Evolutionary conservation across 2,113 vertebrate species (phyloP).

Genomic region (Etheostoma spectabile): DNA sequence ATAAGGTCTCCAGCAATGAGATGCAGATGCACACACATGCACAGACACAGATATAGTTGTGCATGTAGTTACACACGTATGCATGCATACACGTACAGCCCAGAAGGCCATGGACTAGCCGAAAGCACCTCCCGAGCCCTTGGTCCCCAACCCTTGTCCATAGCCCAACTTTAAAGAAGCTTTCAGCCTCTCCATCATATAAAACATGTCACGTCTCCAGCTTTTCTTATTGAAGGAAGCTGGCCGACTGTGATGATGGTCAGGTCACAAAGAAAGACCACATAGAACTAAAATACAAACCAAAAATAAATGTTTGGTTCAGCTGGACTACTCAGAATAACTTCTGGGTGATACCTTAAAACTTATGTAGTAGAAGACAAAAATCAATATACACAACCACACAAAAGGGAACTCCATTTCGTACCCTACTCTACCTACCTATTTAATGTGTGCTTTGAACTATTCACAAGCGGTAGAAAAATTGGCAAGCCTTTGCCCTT

Average conservation of each 20-base stretch:
- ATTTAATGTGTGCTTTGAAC: not conserved
- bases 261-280: conserved; percentile 23
- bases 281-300: not conserved
- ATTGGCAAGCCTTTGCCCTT: not conserved
- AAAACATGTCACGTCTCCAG: conserved; percentile 8
- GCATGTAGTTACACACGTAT: conserved; percentile 46
- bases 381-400: not conserved
- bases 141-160: conserved; percentile 31
- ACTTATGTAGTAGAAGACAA: not conserved
- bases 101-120: conserved; percentile 38
- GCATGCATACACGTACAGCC: conserved; percentile 27
- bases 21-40: conserved; percentile 72
- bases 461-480: not conserved
- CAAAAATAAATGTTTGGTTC: conserved; percentile 1
- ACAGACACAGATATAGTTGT: conserved; percentile 57
- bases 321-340: not conserved
- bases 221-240: conserved; percentile 6
- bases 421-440: not conserved
- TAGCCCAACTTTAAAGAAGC: conserved; percentile 16
- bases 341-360: not conserved
- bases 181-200: conserved; percentile 21
- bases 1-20: conserved; percentile 79
- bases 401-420: not conserved
- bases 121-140: conserved; percentile 43
- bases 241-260: not conserved